Percentiles rank a stretch among this genome's conserved stretches.
These are phyloP conservation scores for Haliclona indistincta DNA, from an alignment of 37 sponge, comb jelly and placozoan genomes.

Conservation along the genomic window DNA sequence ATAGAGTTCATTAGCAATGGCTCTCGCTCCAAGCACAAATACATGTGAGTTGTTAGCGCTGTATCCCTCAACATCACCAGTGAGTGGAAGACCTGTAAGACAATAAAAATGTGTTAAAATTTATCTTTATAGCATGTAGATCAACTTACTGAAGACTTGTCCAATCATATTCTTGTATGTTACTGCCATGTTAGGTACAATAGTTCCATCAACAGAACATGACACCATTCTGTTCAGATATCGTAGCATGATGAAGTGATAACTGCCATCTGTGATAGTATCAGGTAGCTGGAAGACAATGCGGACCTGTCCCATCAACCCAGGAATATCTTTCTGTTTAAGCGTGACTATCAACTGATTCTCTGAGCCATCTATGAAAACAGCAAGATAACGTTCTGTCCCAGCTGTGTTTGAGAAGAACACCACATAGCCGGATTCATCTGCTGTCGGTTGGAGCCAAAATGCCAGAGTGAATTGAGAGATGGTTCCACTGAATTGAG, in stretches of 20 bases:
- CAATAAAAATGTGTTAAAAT: neutral
- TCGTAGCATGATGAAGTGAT: slow-evolving; percentile 62
- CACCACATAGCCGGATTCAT: slow-evolving; percentile 53
- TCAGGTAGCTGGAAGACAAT: slow-evolving; percentile 58
- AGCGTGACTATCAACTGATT: slow-evolving; percentile 51
- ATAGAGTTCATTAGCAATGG: slow-evolving; percentile 17
- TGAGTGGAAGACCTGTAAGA: slow-evolving; percentile 42
- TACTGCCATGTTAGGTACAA: slow-evolving; percentile 26
- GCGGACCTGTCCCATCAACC: slow-evolving; percentile 36
- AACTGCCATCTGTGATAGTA: slow-evolving; percentile 49
- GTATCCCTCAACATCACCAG: slow-evolving; percentile 55
- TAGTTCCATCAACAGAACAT: slow-evolving; percentile 47
- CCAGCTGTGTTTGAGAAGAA: slow-evolving; percentile 35
- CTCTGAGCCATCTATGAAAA: slow-evolving; percentile 22
- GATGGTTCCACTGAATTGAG: slow-evolving; percentile 29
- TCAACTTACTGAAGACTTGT: neutral
- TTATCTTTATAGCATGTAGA: neutral
- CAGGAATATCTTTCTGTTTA: slow-evolving; percentile 33
- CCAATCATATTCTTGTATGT: neutral
- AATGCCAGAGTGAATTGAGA: slow-evolving; percentile 36
- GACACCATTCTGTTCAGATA: slow-evolving; percentile 28
- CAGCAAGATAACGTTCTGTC: slow-evolving; percentile 62
- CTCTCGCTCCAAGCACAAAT: slow-evolving; percentile 59
- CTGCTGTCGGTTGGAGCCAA: slow-evolving; percentile 43
- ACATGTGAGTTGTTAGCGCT: slow-evolving; percentile 4